Percentiles rank a stretch among this genome's conserved stretches.
These are phyloP conservation scores for Harpagifer antarcticus DNA, from an alignment of 2,797 vertebrate genomes.

Conservation along the genomic window DNA sequence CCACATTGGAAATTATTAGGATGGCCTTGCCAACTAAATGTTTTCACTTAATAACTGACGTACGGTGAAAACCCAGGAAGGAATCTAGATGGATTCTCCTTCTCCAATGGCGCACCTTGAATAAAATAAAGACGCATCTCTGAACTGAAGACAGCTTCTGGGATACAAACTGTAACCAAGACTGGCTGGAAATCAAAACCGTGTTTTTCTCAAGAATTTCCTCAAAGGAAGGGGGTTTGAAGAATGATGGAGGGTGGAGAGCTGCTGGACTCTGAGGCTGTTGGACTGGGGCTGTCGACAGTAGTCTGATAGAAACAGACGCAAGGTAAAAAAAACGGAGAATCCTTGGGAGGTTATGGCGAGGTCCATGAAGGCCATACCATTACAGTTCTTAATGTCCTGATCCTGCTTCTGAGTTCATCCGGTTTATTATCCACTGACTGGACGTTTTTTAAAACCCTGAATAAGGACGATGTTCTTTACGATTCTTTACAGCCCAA, in stretches of 20 bases:
- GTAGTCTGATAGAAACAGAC: no score
- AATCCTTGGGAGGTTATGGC: no score
- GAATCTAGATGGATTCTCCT: conserved; percentile 21
- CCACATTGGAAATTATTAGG: conserved; percentile 55
- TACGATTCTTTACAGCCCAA: no score
- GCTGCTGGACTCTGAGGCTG: conserved; percentile 25
- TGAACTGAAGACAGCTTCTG: conserved; percentile 30
- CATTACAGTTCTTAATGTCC: no score
- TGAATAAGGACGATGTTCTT: no score
- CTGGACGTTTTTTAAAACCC: no score
- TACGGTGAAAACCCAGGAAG: conserved; percentile 11
- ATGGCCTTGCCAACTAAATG: conserved; percentile 62
- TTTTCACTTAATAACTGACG: conserved; percentile 58
- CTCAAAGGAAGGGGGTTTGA: conserved; percentile 17
- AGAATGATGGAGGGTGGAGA: conserved; percentile 30
- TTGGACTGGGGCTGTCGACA: no score
- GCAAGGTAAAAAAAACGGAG: no score
- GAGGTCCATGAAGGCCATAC: no score
- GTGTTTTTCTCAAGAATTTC: conserved; percentile 21
- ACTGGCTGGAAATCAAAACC: conserved; percentile 41
- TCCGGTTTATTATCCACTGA: no score
- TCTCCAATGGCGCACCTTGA: conserved; percentile 13
- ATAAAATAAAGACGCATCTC: conserved; percentile 2
- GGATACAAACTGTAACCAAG: conserved; percentile 15
- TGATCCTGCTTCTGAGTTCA: no score